phyloP scores from a whole-genome alignment of 2,888 invertebrate species.

The Andrena praecox region DNA sequence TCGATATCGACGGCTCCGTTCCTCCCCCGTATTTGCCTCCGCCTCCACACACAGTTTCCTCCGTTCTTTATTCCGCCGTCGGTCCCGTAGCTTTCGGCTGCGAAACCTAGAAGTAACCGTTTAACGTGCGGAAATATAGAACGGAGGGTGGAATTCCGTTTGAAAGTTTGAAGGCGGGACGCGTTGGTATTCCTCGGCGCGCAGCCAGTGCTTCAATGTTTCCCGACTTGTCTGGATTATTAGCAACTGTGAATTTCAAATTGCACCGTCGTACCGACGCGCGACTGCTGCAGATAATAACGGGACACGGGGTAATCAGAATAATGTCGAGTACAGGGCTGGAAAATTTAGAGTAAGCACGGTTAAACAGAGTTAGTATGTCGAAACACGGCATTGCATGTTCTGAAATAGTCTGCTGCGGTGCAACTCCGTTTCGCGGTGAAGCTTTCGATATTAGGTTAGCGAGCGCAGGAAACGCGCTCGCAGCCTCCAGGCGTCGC shows the following conservation, averaged over 20 bases:
- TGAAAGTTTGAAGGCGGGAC: background rate
- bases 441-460: constrained; percentile 53
- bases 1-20: constrained; percentile 21
- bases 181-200: background rate
- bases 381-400: constrained; percentile 27
- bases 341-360: constrained; percentile 42
- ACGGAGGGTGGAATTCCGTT: background rate
- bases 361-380: constrained; percentile 23
- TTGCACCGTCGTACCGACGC: background rate
- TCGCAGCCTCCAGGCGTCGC: constrained; percentile 7
- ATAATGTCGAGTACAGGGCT: constrained; percentile 11
- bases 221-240: background rate
- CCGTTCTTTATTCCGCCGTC: background rate
- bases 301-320: constrained; percentile 6
- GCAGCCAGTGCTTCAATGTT: background rate
- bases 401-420: constrained; percentile 32
- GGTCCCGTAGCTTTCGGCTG: too few species aligned
- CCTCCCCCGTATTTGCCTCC: background rate
- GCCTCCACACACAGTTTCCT: too few species aligned
- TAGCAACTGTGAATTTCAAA: background rate
- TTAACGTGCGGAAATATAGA: too few species aligned
- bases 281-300: constrained; percentile 4
- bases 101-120: too few species aligned
- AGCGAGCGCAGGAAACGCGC: constrained; percentile 21
- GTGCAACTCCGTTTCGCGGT: constrained; percentile 3